Evolutionary conservation across 2,888 invertebrate genomes (phyloP).

Genomic region (Amblyjoppa fuscipennis): DNA sequence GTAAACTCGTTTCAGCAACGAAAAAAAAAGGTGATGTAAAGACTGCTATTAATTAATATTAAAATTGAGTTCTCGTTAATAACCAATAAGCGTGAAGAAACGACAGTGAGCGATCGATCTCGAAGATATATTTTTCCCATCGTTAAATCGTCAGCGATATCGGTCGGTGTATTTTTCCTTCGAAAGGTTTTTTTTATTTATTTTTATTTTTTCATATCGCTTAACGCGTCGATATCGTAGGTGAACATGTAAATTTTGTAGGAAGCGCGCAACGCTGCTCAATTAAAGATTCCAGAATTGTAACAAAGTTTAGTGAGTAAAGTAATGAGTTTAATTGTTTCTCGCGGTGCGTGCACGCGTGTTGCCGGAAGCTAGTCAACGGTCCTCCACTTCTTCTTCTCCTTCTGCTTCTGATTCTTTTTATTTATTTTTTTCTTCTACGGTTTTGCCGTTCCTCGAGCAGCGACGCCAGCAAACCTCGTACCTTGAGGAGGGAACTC

Average conservation of each 20-base stretch:
- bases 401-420: not conserved
- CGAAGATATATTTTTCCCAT: not conserved
- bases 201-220: not conserved
- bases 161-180: not conserved
- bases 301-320: constrained; percentile 42
- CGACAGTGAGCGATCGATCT: too few species aligned
- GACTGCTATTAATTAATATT: not conserved
- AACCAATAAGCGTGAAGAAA: too few species aligned
- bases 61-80: too few species aligned
- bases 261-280: constrained; percentile 51
- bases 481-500: constrained; percentile 18
- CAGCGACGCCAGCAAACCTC: not conserved
- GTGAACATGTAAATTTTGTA: not conserved
- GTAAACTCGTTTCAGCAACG: not conserved
- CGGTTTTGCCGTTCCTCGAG: not conserved
- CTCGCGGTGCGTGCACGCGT: constrained; percentile 46
- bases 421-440: not conserved
- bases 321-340: constrained; percentile 69
- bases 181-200: not conserved
- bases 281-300: constrained; percentile 47
- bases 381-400: constrained; percentile 36
- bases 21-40: not conserved
- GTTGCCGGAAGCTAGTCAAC: constrained; percentile 62
- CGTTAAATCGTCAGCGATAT: not conserved
- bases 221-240: not conserved